phyloP scores from a whole-genome alignment of 2,888 invertebrate genomes.

The Drosophila longiperda region DNA sequence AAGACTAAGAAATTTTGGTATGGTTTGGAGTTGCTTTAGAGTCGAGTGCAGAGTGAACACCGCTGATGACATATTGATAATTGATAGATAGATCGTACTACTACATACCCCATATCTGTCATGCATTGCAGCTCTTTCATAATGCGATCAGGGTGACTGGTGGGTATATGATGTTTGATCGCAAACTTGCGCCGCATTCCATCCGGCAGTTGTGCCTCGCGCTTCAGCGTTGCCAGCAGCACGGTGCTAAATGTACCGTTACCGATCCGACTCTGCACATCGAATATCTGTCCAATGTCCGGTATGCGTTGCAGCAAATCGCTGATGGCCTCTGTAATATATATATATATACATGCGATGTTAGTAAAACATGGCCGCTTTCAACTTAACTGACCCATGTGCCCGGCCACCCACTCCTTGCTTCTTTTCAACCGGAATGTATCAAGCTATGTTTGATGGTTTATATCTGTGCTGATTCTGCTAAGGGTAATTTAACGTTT shows the following conservation, averaged over 20 bases:
- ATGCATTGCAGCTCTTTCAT: constrained; percentile 93
- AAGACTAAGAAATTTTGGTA: background rate
- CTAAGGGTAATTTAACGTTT: background rate
- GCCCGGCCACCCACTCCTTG: background rate
- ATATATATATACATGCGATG: background rate
- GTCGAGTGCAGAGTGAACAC: background rate
- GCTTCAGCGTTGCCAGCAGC: constrained; percentile 89
- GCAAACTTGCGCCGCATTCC: constrained; percentile 89
- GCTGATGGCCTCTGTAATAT: constrained; percentile 80
- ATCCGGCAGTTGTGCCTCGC: constrained; percentile 83
- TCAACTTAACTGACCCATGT: background rate
- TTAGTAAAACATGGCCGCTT: constrained; percentile 12
- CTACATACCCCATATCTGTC: constrained; percentile 89
- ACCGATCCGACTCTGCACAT: constrained; percentile 90
- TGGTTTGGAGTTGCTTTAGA: constrained; percentile 2
- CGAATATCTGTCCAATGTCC: constrained; percentile 87
- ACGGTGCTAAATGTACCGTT: constrained; percentile 96
- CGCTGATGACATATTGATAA: background rate
- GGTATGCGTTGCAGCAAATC: constrained; percentile 86
- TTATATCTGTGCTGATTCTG: background rate
- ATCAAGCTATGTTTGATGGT: background rate
- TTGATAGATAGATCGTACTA: background rate
- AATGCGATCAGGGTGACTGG: constrained; percentile 92
- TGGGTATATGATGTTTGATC: constrained; percentile 94
- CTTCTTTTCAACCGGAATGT: background rate